phyloP scores from a whole-genome alignment of 2,888 invertebrate genomes.

The Autographa pulchrina region DNA sequence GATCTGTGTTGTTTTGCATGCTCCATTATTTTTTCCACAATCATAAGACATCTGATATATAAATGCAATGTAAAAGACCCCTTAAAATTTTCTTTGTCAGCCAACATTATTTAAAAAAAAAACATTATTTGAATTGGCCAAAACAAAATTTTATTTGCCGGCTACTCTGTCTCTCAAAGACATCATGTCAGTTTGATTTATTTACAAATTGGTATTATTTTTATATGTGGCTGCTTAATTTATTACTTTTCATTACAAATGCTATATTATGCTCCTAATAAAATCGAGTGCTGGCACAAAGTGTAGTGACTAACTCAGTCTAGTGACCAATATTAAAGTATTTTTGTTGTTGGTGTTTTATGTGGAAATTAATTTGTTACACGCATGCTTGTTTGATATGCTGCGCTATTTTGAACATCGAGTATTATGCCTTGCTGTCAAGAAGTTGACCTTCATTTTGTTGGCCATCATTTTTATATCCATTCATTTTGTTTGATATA shows the following conservation, averaged over 20 bases:
- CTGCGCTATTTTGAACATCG: conserved; percentile 86
- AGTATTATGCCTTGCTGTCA: conserved; percentile 92
- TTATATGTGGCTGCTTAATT: conserved; percentile 27
- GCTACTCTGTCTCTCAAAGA: conserved; percentile 21
- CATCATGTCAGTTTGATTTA: conserved; percentile 13
- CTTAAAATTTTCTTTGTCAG: conserved; percentile 6
- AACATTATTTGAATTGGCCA: conserved; percentile 11
- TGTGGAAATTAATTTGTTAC: conserved; percentile 72
- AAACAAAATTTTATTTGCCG: conserved; percentile 16
- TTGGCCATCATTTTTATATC: conserved; percentile 95
- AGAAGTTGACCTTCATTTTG: conserved; percentile 99
- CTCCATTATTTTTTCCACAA: conserved; percentile 59
- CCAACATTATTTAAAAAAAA: not conserved
- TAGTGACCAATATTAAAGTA: conserved; percentile 21
- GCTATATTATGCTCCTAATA: conserved; percentile 21
- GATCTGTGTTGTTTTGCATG: conserved; percentile 56
- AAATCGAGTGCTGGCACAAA: conserved; percentile 47
- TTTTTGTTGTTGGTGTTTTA: conserved; percentile 63
- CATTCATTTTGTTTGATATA: conserved; percentile 88
- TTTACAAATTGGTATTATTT: conserved; percentile 16
- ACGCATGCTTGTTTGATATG: conserved; percentile 88
- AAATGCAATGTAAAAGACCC: not conserved
- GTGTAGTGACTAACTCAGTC: conserved; percentile 40
- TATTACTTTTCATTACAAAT: conserved; percentile 5
- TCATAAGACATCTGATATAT: conserved; percentile 34